Conservation (phyloP, 2,113 vertebrate genomes). For the Lagopus muta region DNA sequence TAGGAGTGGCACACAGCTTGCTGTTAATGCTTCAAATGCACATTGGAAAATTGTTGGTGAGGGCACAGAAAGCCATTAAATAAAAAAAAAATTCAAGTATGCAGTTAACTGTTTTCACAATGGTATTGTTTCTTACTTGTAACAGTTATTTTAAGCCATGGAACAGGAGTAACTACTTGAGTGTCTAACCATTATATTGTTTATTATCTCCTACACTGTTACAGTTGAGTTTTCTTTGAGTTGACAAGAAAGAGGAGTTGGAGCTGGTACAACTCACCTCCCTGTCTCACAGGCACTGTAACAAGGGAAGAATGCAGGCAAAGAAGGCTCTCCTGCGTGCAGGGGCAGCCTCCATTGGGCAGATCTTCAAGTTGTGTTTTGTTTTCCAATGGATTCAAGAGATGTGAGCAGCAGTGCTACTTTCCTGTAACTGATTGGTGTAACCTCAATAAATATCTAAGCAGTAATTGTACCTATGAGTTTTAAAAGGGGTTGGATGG, state of each 20-base stretch:
- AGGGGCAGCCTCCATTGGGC: not conserved
- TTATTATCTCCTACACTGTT: conserved; percentile 29
- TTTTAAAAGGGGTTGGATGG: conserved; percentile 1
- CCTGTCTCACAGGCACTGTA: not conserved
- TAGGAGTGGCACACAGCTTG: not conserved
- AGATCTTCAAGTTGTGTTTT: conserved; percentile 25
- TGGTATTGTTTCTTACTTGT: not conserved
- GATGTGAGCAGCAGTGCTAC: conserved; percentile 58
- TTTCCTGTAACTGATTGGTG: conserved; percentile 65
- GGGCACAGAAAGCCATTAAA: not conserved
- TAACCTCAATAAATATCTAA: conserved; percentile 71
- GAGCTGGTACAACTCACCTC: conserved; percentile 32
- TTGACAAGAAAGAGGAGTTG: conserved; percentile 40
- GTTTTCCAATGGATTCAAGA: conserved; percentile 48
- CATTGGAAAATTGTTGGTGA: not conserved
- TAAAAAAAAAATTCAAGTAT: not conserved
- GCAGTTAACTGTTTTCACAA: not conserved
- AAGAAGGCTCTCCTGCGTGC: not conserved
- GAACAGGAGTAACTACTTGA: conserved; percentile 29
- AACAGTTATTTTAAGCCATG: conserved; percentile 2
- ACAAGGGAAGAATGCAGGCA: not conserved
- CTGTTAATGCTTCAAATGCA: not conserved
- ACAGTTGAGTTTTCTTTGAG: conserved; percentile 51
- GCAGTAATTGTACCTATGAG: conserved; percentile 49
- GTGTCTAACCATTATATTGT: conserved; percentile 43